Base-by-base conservation (phyloP, 2,113 vertebrate species). In the Steatornis caripensis region DNA sequence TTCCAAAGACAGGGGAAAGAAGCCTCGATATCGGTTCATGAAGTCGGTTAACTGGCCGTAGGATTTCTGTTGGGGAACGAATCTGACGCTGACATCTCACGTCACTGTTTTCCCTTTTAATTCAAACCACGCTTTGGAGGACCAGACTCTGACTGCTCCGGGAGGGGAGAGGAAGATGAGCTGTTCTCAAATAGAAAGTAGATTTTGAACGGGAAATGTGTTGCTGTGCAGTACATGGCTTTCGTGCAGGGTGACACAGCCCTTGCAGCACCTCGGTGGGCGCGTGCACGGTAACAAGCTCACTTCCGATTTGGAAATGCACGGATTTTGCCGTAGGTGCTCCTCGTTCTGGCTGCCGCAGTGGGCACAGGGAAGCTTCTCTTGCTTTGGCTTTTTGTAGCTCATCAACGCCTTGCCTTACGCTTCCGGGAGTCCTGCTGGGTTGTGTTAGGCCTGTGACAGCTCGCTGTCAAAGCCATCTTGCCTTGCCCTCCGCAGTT, bases 401-500 rank as follows among this genome's bases (percentile, higher is more conserved):
- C 64, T 77, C 16, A 0, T 81, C 45, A 9, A 1, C 57, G 54
- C 37, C 60, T 23, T 13, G 4, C 18, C 27, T 58, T 19, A 5
- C 0, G 0, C 37, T 55, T 57, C 21, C 55, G 13, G 10, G 26
- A 45, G 39, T 20, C 22, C 22, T 1, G 0, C 19, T 11, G 11
- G 36, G 5, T 27, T 8, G 34, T 0, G 0, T 27, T 4, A 4
- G 23, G 32, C 36, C n/a, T 4, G 65, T 3, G 53, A 18, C 81
- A 20, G 12, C 32, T 30, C 1, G 0, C 34, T 45, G 32, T 13
- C 34, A 2, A 7, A 20, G 46, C 54, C 10, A 2, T 21, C 32
- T 51, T 11, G 0, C 23, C 1, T 19, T 9, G 12, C 11, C 22
- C 23, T 1, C 9, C 0, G 18, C 3, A 2, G 6, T 32, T 37